Conservation (phyloP, 2,113 vertebrate genomes). For the Chloropsis cyanopogon region DNA sequence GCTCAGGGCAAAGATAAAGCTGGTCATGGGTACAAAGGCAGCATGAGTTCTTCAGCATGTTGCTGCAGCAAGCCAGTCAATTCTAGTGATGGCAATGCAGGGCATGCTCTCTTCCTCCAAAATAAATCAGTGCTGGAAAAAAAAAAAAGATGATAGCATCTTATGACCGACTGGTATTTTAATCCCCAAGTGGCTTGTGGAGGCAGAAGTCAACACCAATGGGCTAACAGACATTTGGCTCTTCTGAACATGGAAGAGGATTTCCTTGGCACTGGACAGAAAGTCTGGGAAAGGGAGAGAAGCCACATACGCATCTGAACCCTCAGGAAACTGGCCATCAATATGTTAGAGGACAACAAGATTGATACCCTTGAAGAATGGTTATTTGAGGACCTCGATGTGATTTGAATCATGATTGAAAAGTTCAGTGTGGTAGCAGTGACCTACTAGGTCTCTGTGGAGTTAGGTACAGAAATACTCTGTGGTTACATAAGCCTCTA, state of each 20-base stretch:
- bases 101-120: background rate
- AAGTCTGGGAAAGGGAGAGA: background rate
- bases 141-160: background rate
- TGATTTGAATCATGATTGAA: background rate
- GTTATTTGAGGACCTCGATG: background rate
- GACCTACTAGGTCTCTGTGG: background rate
- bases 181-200: background rate
- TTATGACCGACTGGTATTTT: rapidly evolving
- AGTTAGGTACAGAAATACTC: background rate
- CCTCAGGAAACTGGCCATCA: background rate
- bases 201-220: background rate
- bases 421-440: background rate
- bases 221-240: background rate
- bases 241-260: background rate
- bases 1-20: background rate
- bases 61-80: background rate
- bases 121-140: background rate
- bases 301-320: background rate
- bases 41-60: background rate
- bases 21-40: background rate
- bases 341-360: background rate
- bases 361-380: background rate
- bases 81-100: background rate
- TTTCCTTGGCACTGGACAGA: background rate
- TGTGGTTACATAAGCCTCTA: background rate